Evolutionary conservation across 2,797 vertebrate genomes (phyloP).

Genomic region (Oryzias sinensis): DNA sequence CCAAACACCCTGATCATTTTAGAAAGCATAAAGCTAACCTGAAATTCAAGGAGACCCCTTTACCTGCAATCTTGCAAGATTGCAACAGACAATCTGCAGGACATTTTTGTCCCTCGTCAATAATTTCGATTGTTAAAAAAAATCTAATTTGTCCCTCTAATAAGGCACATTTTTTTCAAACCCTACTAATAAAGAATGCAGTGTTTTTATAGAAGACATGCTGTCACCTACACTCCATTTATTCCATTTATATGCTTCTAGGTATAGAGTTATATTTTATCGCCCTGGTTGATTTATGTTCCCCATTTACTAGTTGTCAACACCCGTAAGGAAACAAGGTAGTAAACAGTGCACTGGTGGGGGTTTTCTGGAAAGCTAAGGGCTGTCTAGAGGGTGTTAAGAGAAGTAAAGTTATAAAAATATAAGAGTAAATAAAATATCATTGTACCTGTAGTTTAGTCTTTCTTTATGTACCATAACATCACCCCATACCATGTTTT

Average conservation of each 20-base stretch:
- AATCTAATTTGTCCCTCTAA: too few species aligned
- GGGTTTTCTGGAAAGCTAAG: constrained; percentile 1
- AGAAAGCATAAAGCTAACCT: too few species aligned
- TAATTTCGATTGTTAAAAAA: too few species aligned
- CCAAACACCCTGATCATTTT: too few species aligned
- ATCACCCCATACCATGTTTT: constrained; percentile 8
- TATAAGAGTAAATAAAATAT: not conserved
- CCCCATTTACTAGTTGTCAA: constrained; percentile 8
- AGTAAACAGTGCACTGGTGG: not conserved
- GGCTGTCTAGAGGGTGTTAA: not conserved
- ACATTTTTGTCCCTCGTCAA: too few species aligned
- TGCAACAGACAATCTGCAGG: too few species aligned
- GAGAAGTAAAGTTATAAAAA: not conserved
- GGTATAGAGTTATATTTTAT: constrained; percentile 2
- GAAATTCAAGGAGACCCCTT: too few species aligned
- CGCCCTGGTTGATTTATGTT: constrained; percentile 4
- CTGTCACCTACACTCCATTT: not conserved
- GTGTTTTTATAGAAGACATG: not conserved
- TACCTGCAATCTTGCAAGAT: too few species aligned
- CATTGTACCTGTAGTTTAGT: too few species aligned
- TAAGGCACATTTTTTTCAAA: too few species aligned
- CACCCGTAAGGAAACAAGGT: not conserved
- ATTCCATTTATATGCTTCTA: not conserved
- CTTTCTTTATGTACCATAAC: too few species aligned
- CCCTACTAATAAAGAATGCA: too few species aligned